Evolutionary conservation across 2,888 invertebrate species (phyloP).

Genomic region (Cyclophora albipunctata): DNA sequence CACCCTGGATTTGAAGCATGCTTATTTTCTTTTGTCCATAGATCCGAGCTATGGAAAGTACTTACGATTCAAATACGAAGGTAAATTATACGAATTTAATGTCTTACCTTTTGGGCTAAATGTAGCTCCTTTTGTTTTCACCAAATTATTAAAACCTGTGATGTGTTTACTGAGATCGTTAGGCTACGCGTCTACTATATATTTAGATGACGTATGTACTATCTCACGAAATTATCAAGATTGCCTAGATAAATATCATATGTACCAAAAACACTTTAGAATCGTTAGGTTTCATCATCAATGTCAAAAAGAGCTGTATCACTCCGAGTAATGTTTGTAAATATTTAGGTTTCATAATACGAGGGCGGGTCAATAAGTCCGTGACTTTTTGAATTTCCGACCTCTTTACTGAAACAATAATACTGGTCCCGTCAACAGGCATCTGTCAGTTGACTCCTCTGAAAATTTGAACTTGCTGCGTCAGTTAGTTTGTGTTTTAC

Average conservation of each 20-base stretch:
- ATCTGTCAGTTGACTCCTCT: no score
- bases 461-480: no score
- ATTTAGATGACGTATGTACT: conserved; percentile 5
- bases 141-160: background rate
- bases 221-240: background rate
- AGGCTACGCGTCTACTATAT: background rate
- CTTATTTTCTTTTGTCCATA: background rate
- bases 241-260: background rate
- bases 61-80: conserved; percentile 1
- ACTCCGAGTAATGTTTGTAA: background rate
- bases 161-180: background rate
- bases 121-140: no score
- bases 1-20: conserved; percentile 2
- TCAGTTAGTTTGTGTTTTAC: no score
- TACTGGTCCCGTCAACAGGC: no score
- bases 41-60: background rate
- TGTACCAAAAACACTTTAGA: background rate
- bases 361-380: no score
- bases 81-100: conserved; percentile 3
- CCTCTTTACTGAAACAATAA: no score
- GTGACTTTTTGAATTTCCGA: no score
- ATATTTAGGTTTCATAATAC: background rate
- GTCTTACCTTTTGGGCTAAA: no score
- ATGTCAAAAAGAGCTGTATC: conserved; percentile 1
- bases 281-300: conserved; percentile 3